A percentile compares a stretch with the other conserved stretches of the same genome.
Evolutionary conservation across 2,888 invertebrate genomes (phyloP).

Genomic region (Eupithecia insigniata): DNA sequence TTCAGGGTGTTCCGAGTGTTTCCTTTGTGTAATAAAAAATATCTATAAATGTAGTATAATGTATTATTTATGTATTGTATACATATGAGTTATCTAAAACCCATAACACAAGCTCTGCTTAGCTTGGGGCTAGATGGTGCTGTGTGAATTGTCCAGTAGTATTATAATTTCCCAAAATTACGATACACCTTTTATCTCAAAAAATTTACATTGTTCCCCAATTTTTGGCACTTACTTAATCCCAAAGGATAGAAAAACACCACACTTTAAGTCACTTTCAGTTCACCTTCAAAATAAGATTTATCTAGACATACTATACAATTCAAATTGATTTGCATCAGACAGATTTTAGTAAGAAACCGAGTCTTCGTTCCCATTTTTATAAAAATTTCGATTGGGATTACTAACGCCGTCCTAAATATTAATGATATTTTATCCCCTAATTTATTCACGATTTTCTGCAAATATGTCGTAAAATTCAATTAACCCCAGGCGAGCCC

Average conservation of each 20-base stretch:
- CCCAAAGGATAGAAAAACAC: conserved; percentile 44
- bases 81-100: too few relatives aligned
- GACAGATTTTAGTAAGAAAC: background rate
- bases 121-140: too few relatives aligned
- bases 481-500: background rate
- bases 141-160: too few relatives aligned
- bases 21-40: too few relatives aligned
- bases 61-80: too few relatives aligned
- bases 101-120: too few relatives aligned
- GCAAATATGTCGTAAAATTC: background rate
- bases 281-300: conserved; percentile 19
- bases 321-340: conserved; percentile 13
- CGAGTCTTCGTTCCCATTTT: background rate
- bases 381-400: background rate
- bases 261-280: conserved; percentile 38
- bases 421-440: background rate
- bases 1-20: too few relatives aligned
- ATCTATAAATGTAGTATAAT: too few relatives aligned
- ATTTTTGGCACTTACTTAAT: conserved; percentile 21
- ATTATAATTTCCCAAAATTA: background rate
- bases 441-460: background rate
- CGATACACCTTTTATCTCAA: background rate
- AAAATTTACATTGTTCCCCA: background rate
- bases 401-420: background rate
- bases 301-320: conserved; percentile 21